These are phyloP conservation scores for Noctua janthina DNA, from an alignment of 2,888 invertebrate species.

Conservation along the genomic window DNA sequence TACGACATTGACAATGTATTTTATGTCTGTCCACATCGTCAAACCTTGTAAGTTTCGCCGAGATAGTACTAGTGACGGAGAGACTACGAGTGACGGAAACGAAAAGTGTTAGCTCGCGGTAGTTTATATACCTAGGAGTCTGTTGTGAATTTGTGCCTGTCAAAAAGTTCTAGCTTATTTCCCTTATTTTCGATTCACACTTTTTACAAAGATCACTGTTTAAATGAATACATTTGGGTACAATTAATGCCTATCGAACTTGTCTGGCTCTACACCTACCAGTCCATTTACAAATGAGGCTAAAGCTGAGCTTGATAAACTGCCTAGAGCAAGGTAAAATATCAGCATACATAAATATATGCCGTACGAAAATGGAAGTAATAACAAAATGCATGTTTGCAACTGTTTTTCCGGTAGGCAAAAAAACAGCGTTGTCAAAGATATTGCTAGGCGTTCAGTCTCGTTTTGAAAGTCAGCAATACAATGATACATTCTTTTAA, in stretches of 20 bases:
- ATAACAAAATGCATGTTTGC: not conserved
- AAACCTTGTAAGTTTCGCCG: slow-evolving; percentile 29
- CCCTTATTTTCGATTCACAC: not conserved
- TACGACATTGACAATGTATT: slow-evolving; percentile 48
- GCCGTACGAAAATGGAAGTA: not conserved
- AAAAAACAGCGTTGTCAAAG: not conserved
- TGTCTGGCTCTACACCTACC: not conserved
- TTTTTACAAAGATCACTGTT: not conserved
- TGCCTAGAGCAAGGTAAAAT: not conserved
- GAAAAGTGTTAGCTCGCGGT: slow-evolving; percentile 10
- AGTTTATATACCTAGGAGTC: not conserved
- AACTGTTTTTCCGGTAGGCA: not conserved
- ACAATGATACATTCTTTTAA: not conserved
- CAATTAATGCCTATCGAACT: not conserved
- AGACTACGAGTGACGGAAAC: slow-evolving; percentile 12
- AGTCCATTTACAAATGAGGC: not conserved
- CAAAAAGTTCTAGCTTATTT: slow-evolving; percentile 19
- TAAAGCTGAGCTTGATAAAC: not conserved
- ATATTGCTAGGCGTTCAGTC: not conserved
- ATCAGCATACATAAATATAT: not conserved
- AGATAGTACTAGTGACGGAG: slow-evolving; percentile 24
- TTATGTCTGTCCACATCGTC: slow-evolving; percentile 46
- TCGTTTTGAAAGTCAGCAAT: not conserved
- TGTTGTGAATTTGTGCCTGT: slow-evolving; percentile 10
- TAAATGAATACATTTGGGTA: not conserved